Conservation (phyloP, 2,888 invertebrate species). For the Zele albiditarsus region DNA sequence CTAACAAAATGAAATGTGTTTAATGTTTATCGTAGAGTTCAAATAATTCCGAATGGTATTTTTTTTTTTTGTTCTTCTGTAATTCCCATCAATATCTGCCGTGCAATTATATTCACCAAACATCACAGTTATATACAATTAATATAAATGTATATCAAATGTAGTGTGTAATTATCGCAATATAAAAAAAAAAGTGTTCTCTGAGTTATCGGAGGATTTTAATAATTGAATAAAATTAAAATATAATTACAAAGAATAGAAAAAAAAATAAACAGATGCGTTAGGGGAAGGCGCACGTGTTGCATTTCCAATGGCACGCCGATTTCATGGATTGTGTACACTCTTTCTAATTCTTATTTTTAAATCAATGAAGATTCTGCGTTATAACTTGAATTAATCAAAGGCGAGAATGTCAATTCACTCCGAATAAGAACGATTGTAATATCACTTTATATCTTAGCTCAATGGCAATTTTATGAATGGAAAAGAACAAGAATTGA, state of each 20-base stretch:
- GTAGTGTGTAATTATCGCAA: conserved; percentile 29
- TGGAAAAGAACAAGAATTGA: not conserved
- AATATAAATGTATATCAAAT: conserved; percentile 28
- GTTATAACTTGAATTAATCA: conserved; percentile 58
- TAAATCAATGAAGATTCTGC: conserved; percentile 47
- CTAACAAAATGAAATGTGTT: not conserved
- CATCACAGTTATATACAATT: conserved; percentile 31
- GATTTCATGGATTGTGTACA: conserved; percentile 58
- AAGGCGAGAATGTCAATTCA: conserved; percentile 50
- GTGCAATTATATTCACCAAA: conserved; percentile 47
- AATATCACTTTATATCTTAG: conserved; percentile 63
- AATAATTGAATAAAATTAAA: conserved; percentile 14
- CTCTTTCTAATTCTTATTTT: conserved; percentile 17
- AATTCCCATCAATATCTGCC: conserved; percentile 34
- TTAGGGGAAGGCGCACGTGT: conserved; percentile 47
- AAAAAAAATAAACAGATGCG: conserved; percentile 2
- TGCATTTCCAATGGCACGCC: conserved; percentile 70
- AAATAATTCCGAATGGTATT: not conserved
- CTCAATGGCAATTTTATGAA: conserved; percentile 65
- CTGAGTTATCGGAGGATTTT: conserved; percentile 25
- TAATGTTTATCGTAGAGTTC: not conserved
- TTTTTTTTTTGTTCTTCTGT: conserved; percentile 20
- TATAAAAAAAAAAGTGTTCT: conserved; percentile 19
- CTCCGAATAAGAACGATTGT: conserved; percentile 21
- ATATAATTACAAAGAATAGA: not conserved